Percentiles rank a stretch among this genome's conserved stretches.
These are phyloP conservation scores for Melanostigma gelatinosum DNA, from an alignment of 2,113 vertebrate species.

Conservation along the genomic window DNA sequence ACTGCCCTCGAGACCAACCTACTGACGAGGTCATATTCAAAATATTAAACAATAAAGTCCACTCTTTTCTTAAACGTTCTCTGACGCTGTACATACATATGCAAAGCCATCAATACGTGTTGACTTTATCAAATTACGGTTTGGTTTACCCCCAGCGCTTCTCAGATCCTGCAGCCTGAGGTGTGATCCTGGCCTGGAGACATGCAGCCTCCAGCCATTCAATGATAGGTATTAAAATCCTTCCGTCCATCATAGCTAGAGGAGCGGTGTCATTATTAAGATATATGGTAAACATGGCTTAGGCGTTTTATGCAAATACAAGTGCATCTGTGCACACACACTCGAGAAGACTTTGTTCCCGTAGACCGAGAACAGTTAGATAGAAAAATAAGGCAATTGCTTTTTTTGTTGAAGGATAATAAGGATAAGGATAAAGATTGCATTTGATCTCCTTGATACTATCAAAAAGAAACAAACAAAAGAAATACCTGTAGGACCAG, in stretches of 20 bases:
- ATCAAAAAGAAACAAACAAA: not conserved
- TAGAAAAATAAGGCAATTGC: not conserved
- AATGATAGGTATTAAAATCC: conserved; percentile 26
- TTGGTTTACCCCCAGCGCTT: conserved; percentile 50
- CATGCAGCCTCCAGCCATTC: conserved; percentile 18
- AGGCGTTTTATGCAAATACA: conserved; percentile 31
- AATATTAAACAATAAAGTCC: conserved; percentile 13
- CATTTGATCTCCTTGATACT: not conserved
- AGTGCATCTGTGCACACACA: conserved; percentile 32
- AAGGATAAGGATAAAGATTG: not conserved
- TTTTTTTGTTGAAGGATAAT: not conserved
- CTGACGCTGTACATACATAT: not conserved
- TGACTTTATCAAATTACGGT: conserved; percentile 74
- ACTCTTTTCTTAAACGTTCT: not conserved
- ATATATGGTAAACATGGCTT: conserved; percentile 42
- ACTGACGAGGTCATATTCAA: not conserved
- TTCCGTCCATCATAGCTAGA: conserved; percentile 20
- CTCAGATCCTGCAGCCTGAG: conserved; percentile 61
- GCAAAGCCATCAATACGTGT: conserved; percentile 43
- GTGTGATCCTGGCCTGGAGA: conserved; percentile 56
- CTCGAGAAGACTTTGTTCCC: conserved; percentile 22
- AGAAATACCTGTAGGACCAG: conserved; percentile 19
- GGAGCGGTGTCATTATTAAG: conserved; percentile 2
- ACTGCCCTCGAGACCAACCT: not conserved
- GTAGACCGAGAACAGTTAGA: not conserved